Percentiles rank a stretch among this genome's conserved stretches.
Evolutionary conservation across 2,113 vertebrate genomes (phyloP).

Genomic region (Asarcornis scutulata): DNA sequence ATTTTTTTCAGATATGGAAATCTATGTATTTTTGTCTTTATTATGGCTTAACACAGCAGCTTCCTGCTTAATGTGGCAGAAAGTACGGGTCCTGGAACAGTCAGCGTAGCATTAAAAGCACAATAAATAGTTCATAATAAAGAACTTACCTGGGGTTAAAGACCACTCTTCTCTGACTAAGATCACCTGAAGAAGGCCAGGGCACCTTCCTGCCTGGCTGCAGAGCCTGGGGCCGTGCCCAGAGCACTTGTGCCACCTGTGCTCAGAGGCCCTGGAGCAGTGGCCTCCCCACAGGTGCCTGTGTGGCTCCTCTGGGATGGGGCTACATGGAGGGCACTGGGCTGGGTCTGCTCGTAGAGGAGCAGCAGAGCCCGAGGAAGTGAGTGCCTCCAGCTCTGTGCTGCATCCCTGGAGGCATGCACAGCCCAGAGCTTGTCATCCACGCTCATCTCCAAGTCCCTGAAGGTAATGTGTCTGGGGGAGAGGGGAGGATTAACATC

Average conservation of each 20-base stretch:
- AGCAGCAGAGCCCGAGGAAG: background rate
- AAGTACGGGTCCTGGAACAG: background rate
- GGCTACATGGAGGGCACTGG: background rate
- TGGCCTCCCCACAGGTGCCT: background rate
- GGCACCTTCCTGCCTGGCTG: background rate
- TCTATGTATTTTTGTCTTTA: background rate
- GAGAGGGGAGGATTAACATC: background rate
- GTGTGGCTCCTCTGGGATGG: background rate
- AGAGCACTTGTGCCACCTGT: background rate
- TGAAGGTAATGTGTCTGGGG: background rate
- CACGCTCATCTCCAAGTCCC: background rate
- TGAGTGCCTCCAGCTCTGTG: background rate
- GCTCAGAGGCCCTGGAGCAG: background rate
- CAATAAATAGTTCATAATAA: background rate
- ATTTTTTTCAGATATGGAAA: background rate
- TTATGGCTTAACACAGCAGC: background rate
- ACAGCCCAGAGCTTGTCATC: background rate
- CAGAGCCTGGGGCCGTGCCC: background rate
- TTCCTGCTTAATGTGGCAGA: background rate
- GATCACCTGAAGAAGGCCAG: background rate
- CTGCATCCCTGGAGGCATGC: background rate
- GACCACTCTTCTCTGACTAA: background rate
- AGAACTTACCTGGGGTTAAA: background rate
- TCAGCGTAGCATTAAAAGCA: background rate
- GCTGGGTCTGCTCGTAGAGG: background rate